Evolutionary conservation across 2,113 vertebrate genomes (phyloP), one percentile per base, ranked within the genome.

Genomic region (Eulemur rufifrons): DNA sequence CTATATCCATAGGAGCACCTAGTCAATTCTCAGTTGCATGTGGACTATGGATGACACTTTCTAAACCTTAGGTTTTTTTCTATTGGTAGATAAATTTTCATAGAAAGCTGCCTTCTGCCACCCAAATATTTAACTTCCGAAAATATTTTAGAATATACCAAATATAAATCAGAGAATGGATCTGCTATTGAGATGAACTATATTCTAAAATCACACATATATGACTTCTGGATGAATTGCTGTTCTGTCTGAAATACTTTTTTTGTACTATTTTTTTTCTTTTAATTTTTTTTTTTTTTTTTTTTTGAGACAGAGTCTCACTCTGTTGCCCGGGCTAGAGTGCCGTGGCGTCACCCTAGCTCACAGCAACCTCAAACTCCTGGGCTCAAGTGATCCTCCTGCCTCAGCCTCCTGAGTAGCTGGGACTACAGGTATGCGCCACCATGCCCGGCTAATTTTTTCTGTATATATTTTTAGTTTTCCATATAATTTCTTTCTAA

Each of bases 141-240:
- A 92, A 91, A 86, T 94, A 90, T 74, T 52, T 93, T 81, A 83
- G 8, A 66, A 91, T 93, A 91, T 71, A 61, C 18, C 8, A 73
- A 91, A 59, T 45, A 93, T 50, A 92, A 94, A 54, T 69, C 81
- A 52, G 20, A 80, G 8, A 84, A 14, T 52, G 11, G 21, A 82
- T 15, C 3, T 83, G 18, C 29, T 52, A 42, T 77, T 69, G 25
- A 78, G 89, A 86, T 37, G 23, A 94, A 86, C 85, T 86, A 54
- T 76, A 50, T 71, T 78, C 37, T 92, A 89, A 92, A 89, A 86
- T 92, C 20, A 94, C 81, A 77, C 8, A 80, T 63, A 39, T 23
- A 69, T 71, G 63, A 66, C 13, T 80, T 80, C 17, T 85, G 23
- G 63, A 88, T 87, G 39, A 81, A 94, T 87, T 82, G 8, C 1